Evolutionary conservation across 2,797 vertebrate genomes (phyloP).

Genomic region (Premnoplex brunnescens): DNA sequence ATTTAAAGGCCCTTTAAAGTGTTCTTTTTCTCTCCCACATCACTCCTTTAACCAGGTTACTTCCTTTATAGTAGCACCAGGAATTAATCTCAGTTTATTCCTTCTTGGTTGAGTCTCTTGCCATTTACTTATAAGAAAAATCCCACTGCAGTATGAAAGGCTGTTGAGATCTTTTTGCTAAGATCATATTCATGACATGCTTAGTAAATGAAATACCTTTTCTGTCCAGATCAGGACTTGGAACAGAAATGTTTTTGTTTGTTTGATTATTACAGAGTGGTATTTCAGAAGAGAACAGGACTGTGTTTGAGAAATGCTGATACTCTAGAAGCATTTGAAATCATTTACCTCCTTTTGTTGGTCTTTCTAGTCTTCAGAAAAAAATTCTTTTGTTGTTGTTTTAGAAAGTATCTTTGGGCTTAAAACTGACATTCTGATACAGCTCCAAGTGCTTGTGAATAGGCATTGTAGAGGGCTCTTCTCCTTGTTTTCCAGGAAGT

Average conservation of each 20-base stretch:
- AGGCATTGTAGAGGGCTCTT: not conserved
- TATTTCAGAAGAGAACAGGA: not conserved
- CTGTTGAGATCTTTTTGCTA: not conserved
- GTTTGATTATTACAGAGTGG: not conserved
- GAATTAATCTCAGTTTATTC: not conserved
- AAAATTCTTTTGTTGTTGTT: not conserved
- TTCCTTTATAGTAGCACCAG: not conserved
- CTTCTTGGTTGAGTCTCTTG: not conserved
- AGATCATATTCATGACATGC: not conserved
- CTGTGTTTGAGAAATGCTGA: not conserved
- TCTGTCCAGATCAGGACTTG: not conserved
- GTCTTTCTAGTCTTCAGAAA: not conserved
- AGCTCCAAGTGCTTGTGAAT: not conserved
- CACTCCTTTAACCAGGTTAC: rapidly evolving
- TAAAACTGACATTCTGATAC: not conserved
- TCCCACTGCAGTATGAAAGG: not conserved
- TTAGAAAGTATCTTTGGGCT: not conserved
- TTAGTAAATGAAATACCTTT: not conserved
- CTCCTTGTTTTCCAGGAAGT: not conserved
- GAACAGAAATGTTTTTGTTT: not conserved
- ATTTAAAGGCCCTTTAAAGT: rapidly evolving
- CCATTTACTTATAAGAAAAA: not conserved
- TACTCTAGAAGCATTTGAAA: not conserved
- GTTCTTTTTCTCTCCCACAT: not conserved
- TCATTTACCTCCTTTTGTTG: not conserved